These are phyloP conservation scores for Nasonia oneida DNA, from an alignment of 2,888 invertebrate genomes.

Conservation along the genomic window DNA sequence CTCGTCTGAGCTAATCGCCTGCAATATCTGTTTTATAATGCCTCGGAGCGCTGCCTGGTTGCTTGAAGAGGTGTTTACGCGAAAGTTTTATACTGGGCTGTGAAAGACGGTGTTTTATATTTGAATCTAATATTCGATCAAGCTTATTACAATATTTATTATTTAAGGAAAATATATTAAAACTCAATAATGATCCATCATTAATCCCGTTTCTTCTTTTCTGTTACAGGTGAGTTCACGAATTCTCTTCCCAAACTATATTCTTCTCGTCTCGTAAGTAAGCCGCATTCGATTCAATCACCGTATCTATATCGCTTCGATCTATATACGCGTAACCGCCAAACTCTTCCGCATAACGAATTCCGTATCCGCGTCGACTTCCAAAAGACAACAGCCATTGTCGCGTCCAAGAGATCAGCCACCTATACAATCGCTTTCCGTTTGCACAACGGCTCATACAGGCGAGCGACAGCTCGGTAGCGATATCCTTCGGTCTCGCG, in stretches of 20 bases:
- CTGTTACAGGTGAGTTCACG: constrained; percentile 50
- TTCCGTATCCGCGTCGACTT: background rate
- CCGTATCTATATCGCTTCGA: too few species aligned
- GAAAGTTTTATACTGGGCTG: background rate
- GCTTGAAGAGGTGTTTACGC: background rate
- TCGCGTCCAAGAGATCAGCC: background rate
- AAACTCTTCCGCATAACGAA: background rate
- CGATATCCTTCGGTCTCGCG: background rate
- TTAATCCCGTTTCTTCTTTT: constrained; percentile 32
- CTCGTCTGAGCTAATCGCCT: constrained; percentile 4
- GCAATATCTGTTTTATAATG: constrained; percentile 41
- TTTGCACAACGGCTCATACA: background rate
- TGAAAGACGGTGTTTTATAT: too few species aligned
- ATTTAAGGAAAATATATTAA: background rate
- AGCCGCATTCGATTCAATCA: background rate
- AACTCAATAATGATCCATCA: background rate
- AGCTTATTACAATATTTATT: too few species aligned
- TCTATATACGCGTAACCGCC: too few species aligned
- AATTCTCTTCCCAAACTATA: background rate
- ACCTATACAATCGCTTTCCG: background rate
- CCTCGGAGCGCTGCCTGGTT: background rate
- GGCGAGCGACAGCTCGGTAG: background rate
- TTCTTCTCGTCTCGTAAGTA: constrained; percentile 34
- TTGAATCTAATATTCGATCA: too few species aligned
- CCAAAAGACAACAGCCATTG: background rate